Evolutionary conservation across 2,113 vertebrate species (phyloP), one percentile per base, ranked within the genome.

Genomic region (Dryoscopus gambensis): DNA sequence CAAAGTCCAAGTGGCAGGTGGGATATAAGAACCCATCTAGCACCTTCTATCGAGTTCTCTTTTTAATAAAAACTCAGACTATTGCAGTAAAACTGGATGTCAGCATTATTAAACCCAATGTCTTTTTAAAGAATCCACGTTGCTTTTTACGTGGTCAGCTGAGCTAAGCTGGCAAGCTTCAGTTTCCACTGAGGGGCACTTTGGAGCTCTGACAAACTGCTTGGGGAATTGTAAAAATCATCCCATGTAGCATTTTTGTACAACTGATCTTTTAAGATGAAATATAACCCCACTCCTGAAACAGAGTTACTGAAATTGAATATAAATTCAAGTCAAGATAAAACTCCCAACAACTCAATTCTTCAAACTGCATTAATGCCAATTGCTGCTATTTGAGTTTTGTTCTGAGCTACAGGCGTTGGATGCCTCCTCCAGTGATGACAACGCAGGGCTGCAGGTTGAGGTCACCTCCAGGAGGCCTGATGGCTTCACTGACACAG

Each of bases 71-170:
- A 84, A 22, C 7, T 4, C 2, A 39, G 28, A 21, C 24, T 53
- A 22, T 1, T 49, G 59, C 56, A 74, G 47, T 42, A 76, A 77
- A 84, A 49, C 50, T 12, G 20, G 46, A 56, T n/a, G 73, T 40
- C 71, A 37, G 31, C 42, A 25, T 31, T 64, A 35, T 33, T 53
- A 42, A 86, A 65, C 1, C 10, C 25, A 28, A 28, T 52, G 25
- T 31, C 31, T 62, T 44, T 39, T 33, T 14, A 53, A 71, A 79
- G 64, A 73, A 69, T n/a, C 9, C 16, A 27, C 27, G 6, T 13
- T 44, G 50, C n/a, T 65, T 53, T 64, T 49, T 28, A n/a, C 0
- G 0, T 28, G 18, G 35, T 47, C 67, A 39, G 47, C 2, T 82
- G 33, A 59, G 57, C 39, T 80, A 63, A 56, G 52, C 47, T 63